Percentiles rank a stretch among this genome's conserved stretches.
phyloP scores from a whole-genome alignment of 2,888 invertebrate genomes.

The Stenodema calcarata region DNA sequence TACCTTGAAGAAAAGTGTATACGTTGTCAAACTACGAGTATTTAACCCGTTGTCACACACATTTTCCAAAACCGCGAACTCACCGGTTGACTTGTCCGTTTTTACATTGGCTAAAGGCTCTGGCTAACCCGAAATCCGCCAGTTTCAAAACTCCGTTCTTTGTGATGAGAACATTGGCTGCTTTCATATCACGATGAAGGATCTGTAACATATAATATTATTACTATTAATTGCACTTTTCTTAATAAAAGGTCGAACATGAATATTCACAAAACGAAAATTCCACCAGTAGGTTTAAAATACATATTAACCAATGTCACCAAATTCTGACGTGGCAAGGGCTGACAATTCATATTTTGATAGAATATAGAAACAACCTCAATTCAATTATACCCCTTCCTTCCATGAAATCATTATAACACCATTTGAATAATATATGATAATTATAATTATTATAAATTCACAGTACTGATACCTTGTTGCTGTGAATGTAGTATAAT shows the following conservation, averaged over 20 bases:
- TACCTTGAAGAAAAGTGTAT: slow-evolving; percentile 67
- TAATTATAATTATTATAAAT: too few species aligned
- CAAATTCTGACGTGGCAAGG: too few species aligned
- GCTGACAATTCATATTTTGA: too few species aligned
- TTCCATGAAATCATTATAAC: too few species aligned
- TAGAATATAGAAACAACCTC: too few species aligned
- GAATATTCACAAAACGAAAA: too few species aligned
- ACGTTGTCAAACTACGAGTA: background rate
- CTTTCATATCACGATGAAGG: slow-evolving; percentile 96
- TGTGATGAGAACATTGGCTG: slow-evolving; percentile 96
- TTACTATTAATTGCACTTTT: slow-evolving; percentile 9
- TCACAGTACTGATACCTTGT: slow-evolving; percentile 71
- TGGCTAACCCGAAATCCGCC: slow-evolving; percentile 96
- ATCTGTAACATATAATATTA: slow-evolving; percentile 66
- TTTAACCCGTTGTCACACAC: too few species aligned
- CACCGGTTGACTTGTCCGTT: slow-evolving; percentile 79
- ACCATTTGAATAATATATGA: too few species aligned
- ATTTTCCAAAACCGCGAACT: background rate
- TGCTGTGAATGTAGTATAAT: slow-evolving; percentile 94
- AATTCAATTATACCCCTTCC: too few species aligned
- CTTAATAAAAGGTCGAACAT: too few species aligned
- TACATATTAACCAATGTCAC: too few species aligned
- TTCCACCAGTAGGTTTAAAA: too few species aligned
- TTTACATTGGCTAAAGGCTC: slow-evolving; percentile 89
- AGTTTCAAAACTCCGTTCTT: slow-evolving; percentile 92